Base-by-base conservation (phyloP, 2,888 invertebrate genomes). In the Campoplex capitator region DNA sequence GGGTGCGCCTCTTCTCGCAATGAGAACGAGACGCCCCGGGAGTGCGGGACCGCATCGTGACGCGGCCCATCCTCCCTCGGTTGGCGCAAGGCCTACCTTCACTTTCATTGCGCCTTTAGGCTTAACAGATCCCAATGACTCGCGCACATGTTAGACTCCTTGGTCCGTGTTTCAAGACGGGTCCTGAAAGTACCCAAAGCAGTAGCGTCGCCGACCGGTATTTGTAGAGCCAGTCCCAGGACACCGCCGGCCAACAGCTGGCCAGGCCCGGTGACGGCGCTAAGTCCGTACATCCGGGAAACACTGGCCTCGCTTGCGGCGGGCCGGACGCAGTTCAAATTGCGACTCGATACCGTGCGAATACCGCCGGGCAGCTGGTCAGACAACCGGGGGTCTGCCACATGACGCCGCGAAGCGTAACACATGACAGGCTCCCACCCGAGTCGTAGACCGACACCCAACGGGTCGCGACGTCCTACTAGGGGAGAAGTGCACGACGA, bases 91-190 rank as follows among this genome's bases (percentile, higher is more conserved):
- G 89, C 68, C 90, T 89, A 90, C 94, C 94, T 95, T 96, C 95
- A 96, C 96, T 96, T 96, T 97, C 96, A 95, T 96, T 97, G 89
- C 95, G 96, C 96, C 96, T 95, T 95, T 95, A 94, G 95, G 95
- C 95, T 96, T 91, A 95, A 92, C 92, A 89, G 89, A 90, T 95
- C 96, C 96, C 96, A 95, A 95, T 95, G 96, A 96, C 96, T 97
- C 95, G 96, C 96, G 95, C 95, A 96, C 95, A 96, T 96, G 96
- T 95, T 96, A 96, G 95, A 96, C 96, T 96, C 96, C 96, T 96
- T 96, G 96, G 96, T 96, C 96, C 96, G 96, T 97, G 96, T 96
- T 97, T 96, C 96, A 96, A 97, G 96, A 96, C 96, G 96, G 96
- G 96, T 96, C 96, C 96, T 91, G 91, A 91, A 90, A 91, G 92